These are phyloP conservation scores for Dromaius novaehollandiae DNA, from an alignment of 2,113 vertebrate genomes.

Conservation along the genomic window DNA sequence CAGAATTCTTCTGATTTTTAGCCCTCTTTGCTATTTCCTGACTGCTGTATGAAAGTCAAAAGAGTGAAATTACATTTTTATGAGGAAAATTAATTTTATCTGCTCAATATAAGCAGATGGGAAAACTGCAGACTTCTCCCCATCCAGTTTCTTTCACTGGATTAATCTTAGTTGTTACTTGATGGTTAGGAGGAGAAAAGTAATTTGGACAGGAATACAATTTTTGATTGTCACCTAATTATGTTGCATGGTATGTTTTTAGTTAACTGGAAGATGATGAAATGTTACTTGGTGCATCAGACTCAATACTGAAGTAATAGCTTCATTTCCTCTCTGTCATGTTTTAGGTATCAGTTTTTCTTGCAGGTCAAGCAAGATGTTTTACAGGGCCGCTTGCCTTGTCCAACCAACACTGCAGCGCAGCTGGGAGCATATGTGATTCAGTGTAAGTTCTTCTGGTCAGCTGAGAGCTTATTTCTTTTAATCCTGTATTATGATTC, in stretches of 20 bases:
- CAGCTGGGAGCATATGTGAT: constrained; percentile 85
- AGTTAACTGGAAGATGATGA: background rate
- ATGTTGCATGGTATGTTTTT: background rate
- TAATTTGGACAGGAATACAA: background rate
- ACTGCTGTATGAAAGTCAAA: background rate
- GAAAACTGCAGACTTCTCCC: background rate
- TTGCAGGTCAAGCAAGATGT: constrained; percentile 92
- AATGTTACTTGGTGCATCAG: background rate
- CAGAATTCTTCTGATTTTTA: background rate
- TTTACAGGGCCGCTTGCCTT: constrained; percentile 86
- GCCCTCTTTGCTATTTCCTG: background rate
- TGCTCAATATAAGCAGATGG: background rate
- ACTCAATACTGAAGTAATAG: background rate
- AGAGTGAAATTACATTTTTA: background rate
- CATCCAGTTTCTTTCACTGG: background rate
- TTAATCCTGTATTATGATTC: background rate
- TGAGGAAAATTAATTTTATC: background rate
- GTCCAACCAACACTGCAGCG: constrained; percentile 75
- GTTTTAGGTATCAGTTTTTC: constrained; percentile 89
- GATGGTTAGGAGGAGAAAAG: background rate
- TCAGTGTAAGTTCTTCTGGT: constrained; percentile 79
- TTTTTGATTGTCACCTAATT: background rate
- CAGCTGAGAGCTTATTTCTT: background rate
- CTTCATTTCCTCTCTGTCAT: constrained; percentile 25
- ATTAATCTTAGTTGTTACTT: background rate